Percentiles rank a stretch among this genome's conserved stretches.
Conservation (phyloP, 1,140 invertebrate genomes). For the Trissolcus basalis region DNA sequence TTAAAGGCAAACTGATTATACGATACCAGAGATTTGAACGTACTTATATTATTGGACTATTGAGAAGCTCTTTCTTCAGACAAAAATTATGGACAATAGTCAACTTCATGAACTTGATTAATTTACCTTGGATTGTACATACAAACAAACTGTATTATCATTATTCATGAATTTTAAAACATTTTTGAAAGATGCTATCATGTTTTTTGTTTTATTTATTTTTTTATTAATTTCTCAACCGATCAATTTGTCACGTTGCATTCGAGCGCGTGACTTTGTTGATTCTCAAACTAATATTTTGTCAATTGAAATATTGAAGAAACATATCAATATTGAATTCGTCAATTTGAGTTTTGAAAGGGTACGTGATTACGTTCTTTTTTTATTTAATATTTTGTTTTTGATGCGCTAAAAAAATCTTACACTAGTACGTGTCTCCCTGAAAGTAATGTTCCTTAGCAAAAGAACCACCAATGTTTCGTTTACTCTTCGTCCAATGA, state of each 20-base stretch:
- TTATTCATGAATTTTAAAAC: constrained; percentile 2
- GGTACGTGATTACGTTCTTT: background rate
- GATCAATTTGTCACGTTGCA: too few relatives aligned
- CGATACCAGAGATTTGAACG: constrained; percentile 27
- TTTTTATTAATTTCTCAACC: background rate
- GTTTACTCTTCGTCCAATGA: constrained; percentile 52
- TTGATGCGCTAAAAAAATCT: too few relatives aligned
- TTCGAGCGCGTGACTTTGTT: too few relatives aligned
- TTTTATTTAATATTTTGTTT: background rate
- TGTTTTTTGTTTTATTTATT: too few relatives aligned
- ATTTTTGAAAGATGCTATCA: constrained; percentile 4
- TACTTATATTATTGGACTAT: constrained; percentile 40
- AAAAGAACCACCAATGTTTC: constrained; percentile 20
- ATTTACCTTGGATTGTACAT: constrained; percentile 30
- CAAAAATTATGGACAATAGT: constrained; percentile 20
- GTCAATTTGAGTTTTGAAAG: background rate
- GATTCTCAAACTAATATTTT: background rate
- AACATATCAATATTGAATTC: constrained; percentile 13
- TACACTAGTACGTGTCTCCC: background rate
- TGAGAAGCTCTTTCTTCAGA: constrained; percentile 14
- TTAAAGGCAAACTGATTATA: constrained; percentile 13
- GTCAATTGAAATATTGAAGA: background rate
- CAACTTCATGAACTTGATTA: constrained; percentile 10
- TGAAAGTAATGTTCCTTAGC: constrained; percentile 9
- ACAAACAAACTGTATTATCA: constrained; percentile 35